Evolutionary conservation across 1,140 invertebrate species (phyloP), one percentile per base, ranked within the genome.

Genomic region (Mylabris phalerata): DNA sequence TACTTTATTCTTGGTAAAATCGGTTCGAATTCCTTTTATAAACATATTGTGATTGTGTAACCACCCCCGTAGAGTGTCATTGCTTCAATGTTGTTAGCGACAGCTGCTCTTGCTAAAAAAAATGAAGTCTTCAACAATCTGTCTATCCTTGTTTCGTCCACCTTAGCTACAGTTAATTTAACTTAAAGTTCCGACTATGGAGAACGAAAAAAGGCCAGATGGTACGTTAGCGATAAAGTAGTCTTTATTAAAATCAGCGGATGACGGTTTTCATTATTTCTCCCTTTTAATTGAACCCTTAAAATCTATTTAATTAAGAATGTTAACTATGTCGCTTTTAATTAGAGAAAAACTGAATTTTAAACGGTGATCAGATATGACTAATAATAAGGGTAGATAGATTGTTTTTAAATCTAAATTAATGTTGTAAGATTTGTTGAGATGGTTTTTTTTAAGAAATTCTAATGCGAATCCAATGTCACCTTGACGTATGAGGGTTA

Each of bases 131-230:
- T 72, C 68, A 72, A 72, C 71, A 68, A 7, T 19, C 19, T 19
- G 19, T 19, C 32, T 32, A 32, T 32, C 32, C 32, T 32, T 32
- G 32, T 32, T 32, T 32, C 32, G 32, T 71, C 68, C 67, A 64
- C 57, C 67, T 72, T 72, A 72, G 68, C 65, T 70, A 71, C 69
- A 72, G 69, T 71, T 72, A 72, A 72, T 72, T 72, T 72, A 71
- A 72, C 71, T 51, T 60, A 56, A 66, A 63, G 7, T 7, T 32
- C 32, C 7, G 32, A 4, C 4, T 32, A 7, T 32, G 32, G 32
- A 32, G 32, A 32, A 32, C 32, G 32, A 5, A 7, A 32, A 32
- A 32, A 54, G 43, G 40, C 51, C 51, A 54, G 51, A 54, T 54
- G 51, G 38, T 38, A 26, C 38, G 7, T 44, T 47, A 43, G 39